Base-by-base conservation (phyloP, 2,888 invertebrate species). In the Drosophila paramelanica region DNA sequence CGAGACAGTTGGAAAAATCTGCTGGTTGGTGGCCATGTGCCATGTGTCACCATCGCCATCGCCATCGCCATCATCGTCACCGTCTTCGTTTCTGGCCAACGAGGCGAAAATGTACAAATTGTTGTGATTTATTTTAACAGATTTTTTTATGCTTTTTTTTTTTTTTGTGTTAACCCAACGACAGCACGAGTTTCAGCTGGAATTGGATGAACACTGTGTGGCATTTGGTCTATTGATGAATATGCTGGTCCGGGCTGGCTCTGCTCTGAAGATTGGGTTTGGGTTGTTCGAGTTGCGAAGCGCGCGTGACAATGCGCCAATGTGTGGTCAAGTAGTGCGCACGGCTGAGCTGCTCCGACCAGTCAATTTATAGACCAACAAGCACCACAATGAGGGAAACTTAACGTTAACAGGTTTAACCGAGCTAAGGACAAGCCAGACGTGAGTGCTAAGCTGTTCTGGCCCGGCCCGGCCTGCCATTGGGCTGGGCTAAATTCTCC, bases 71-170 rank as follows among this genome's bases (percentile, higher is more conserved):
- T 66, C 68, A 66, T 64, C 65, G 47, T 70, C 77, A 62, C 65
- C 79, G 50, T 62, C 73, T 72, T 68, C 47, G 43, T 51, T 60
- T 57, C 79, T 82, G 81, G 50, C 79, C 85, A 85, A 83, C 85
- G 89, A 85, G 81, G 79, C 85, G 87, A 88, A 85, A 85, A 83
- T 88, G 89, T 85, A 85, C 87, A 85, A 85, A 85, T 85, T 85
- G 85, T 85, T 85, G 85, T 88, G 85, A 85, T 85, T 85, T 85
- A 85, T 85, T 85, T 85, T 88, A 85, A 85, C 89, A 85, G 85
- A 60, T 59, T 68, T 43, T 56, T 23, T 23, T 82, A 74, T 52
- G 47, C 75, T 66, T 46, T 46, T 50, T 31, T 3, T 43, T 59
- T 43, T 50, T 13, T 65, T 43, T 56, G 75, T 77, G 87, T 84